Conservation (phyloP, 2,113 vertebrate species). For the Dicaeum eximium region DNA sequence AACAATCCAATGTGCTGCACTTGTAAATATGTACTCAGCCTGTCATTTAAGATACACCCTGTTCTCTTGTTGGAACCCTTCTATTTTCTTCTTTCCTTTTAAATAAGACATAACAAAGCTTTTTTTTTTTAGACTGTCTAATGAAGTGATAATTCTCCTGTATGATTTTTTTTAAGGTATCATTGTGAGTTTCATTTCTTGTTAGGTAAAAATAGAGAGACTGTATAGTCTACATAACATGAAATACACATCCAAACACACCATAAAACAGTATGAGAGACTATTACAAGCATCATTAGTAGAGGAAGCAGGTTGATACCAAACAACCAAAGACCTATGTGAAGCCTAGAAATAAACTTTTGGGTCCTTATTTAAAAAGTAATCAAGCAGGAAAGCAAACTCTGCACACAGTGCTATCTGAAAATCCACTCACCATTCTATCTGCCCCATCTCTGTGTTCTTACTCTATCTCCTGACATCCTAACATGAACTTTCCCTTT, state of each 20-base stretch:
- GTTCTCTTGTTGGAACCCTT: too few relatives aligned
- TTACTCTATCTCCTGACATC: not conserved
- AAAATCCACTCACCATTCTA: not conserved
- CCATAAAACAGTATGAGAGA: not conserved
- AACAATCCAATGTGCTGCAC: not conserved
- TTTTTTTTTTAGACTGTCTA: not conserved
- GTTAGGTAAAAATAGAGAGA: not conserved
- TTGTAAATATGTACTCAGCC: not conserved
- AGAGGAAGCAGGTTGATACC: not conserved
- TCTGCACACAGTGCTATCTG: not conserved
- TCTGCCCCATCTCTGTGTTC: accelerated
- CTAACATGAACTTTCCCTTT: not conserved
- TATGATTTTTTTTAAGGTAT: not conserved
- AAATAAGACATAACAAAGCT: not conserved
- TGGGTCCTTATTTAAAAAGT: not conserved
- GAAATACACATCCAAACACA: not conserved
- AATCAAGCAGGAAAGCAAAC: not conserved
- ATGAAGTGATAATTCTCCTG: not conserved
- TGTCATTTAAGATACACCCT: not conserved
- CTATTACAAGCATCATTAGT: not conserved
- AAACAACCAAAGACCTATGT: not conserved
- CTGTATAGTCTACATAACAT: not conserved
- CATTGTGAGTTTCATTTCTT: not conserved
- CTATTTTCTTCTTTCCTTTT: not conserved
- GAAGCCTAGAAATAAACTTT: not conserved